Evolutionary conservation across 2,113 vertebrate species (phyloP).

Genomic region (Lepus europaeus): DNA sequence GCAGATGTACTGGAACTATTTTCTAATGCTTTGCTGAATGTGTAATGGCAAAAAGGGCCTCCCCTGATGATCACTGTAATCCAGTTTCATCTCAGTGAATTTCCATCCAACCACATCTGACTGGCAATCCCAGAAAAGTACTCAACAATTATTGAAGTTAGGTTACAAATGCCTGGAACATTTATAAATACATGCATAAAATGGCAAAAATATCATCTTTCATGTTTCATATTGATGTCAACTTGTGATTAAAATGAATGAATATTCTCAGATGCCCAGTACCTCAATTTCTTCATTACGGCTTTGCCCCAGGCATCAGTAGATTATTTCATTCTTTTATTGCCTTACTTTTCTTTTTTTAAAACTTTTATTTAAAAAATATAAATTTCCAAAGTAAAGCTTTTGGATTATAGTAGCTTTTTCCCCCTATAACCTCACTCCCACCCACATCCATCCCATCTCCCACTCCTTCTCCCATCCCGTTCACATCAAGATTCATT

Average conservation of each 20-base stretch:
- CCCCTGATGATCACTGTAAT: conserved; percentile 2
- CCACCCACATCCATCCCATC: too few species aligned
- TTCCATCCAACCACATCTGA: conserved; percentile 50
- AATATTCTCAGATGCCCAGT: background rate
- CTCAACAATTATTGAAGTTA: conserved; percentile 52
- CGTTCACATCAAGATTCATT: too few species aligned
- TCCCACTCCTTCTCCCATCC: too few species aligned
- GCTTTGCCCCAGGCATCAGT: background rate
- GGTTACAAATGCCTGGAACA: background rate
- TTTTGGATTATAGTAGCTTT: too few species aligned
- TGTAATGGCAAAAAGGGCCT: conserved; percentile 27
- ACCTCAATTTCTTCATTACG: background rate
- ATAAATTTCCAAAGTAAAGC: too few species aligned
- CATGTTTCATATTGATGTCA: conserved; percentile 35
- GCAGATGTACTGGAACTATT: conserved; percentile 31
- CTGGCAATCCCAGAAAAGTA: background rate
- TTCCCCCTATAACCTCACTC: too few species aligned
- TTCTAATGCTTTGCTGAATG: conserved; percentile 48
- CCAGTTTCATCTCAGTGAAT: conserved; percentile 69
- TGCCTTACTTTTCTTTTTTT: background rate
- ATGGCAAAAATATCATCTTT: background rate
- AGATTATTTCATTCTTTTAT: background rate
- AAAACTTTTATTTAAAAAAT: too few species aligned
- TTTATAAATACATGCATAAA: background rate
- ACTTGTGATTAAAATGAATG: conserved; percentile 45